Conservation (phyloP, 2,113 vertebrate species). For the Anguilla japonica region DNA sequence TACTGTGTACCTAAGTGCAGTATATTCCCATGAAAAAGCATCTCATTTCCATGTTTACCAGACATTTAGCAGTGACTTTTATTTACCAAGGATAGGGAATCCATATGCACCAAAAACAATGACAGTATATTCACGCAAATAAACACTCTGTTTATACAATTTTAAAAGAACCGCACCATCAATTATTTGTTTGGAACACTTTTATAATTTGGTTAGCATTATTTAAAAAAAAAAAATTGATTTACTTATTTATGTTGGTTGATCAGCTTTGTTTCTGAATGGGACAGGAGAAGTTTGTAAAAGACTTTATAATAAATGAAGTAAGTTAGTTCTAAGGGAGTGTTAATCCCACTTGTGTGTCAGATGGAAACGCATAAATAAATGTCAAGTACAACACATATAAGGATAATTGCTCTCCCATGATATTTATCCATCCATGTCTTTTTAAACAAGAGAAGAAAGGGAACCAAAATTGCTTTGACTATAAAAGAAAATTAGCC, state of each 20-base stretch:
- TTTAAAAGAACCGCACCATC: too few species aligned
- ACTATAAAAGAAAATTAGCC: constrained; percentile 17
- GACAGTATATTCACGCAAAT: neutral
- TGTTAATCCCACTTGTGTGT: neutral
- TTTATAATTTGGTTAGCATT: too few species aligned
- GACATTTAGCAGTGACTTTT: too few species aligned
- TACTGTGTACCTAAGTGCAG: neutral
- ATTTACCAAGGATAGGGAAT: neutral
- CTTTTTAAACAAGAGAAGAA: constrained; percentile 8
- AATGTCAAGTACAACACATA: neutral
- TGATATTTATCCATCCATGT: neutral
- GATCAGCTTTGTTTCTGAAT: neutral
- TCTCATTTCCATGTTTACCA: neutral
- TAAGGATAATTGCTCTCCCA: neutral
- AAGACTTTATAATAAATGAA: neutral
- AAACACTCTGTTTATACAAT: neutral
- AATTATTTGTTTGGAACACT: too few species aligned
- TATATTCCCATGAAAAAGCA: neutral
- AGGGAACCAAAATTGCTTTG: neutral
- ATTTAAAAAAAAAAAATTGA: too few species aligned
- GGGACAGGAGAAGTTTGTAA: neutral
- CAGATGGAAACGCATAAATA: neutral
- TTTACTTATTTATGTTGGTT: neutral
- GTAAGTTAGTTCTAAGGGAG: neutral
- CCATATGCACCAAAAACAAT: neutral